A percentile compares a stretch with the other conserved stretches of the same genome.
phyloP scores from a whole-genome alignment of 2,113 vertebrate genomes.

The Turdus rufiventris region DNA sequence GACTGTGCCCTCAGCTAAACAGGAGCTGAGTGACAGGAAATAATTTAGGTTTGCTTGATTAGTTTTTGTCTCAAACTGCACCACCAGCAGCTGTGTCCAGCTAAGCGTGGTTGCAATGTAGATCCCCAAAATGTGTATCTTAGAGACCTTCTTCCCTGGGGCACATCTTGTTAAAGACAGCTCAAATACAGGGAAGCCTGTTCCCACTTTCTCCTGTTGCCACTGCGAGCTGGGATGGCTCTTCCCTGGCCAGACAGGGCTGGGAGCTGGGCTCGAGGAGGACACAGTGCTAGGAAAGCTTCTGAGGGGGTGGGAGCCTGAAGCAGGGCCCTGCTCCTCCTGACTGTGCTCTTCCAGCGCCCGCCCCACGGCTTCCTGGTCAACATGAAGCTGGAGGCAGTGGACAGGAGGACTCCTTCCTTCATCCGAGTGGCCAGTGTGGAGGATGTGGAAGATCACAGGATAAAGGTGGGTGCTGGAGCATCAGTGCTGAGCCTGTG shows the following conservation, averaged over 20 bases:
- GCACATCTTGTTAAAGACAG: neutral
- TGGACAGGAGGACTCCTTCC: constrained; percentile 90
- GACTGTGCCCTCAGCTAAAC: neutral
- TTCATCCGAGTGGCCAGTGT: constrained; percentile 91
- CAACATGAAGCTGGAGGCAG: constrained; percentile 94
- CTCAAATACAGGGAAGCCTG: neutral
- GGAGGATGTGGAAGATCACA: constrained; percentile 90
- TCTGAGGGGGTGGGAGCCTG: rapidly evolving
- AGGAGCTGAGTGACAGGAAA: neutral
- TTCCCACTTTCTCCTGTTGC: neutral
- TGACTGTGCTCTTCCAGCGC: constrained; percentile 70
- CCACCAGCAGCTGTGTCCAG: neutral
- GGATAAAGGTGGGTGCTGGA: constrained; percentile 85
- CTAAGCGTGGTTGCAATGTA: neutral
- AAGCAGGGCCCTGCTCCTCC: neutral
- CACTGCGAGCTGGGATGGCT: neutral
- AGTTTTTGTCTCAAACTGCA: neutral
- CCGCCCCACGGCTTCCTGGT: constrained; percentile 86
- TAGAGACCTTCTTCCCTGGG: neutral
- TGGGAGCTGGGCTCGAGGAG: neutral
- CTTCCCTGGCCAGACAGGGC: neutral
- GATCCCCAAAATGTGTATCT: neutral
- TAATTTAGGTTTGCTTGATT: neutral
- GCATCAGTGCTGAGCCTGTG: neutral
- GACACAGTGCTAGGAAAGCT: neutral